These are phyloP conservation scores for Drosophila picticornis DNA, from an alignment of 2,888 invertebrate genomes.

Conservation along the genomic window DNA sequence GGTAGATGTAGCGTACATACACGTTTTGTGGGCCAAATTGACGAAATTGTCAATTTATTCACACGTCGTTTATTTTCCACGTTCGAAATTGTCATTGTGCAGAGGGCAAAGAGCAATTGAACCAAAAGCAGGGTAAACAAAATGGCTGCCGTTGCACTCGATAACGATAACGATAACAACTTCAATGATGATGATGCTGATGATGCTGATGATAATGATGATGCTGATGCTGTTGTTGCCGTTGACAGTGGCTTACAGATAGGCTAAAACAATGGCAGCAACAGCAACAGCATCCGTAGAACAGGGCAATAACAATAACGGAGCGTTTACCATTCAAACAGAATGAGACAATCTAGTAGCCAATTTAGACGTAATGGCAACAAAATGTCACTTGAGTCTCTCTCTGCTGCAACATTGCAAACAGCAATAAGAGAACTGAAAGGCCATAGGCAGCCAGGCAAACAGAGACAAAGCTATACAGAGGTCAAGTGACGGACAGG, in stretches of 20 bases:
- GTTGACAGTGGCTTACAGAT: slow-evolving; percentile 37
- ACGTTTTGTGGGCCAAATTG: slow-evolving; percentile 28
- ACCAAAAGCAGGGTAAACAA: slow-evolving; percentile 5
- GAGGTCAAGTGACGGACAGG: neutral
- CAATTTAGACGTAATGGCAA: slow-evolving; percentile 76
- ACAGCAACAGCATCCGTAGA: slow-evolving; percentile 15
- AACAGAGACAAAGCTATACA: slow-evolving; percentile 5
- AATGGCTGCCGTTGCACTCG: slow-evolving; percentile 44
- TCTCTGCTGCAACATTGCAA: slow-evolving; percentile 44
- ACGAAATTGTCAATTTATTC: slow-evolving; percentile 73
- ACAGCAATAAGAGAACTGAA: slow-evolving; percentile 42
- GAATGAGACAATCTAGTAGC: slow-evolving; percentile 70
- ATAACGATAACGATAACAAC: slow-evolving; percentile 31
- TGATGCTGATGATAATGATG: slow-evolving; percentile 21
- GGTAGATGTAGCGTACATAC: slow-evolving; percentile 13
- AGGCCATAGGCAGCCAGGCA: slow-evolving; percentile 19
- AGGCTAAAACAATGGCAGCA: slow-evolving; percentile 28
- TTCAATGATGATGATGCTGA: slow-evolving; percentile 14
- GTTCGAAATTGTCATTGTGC: slow-evolving; percentile 2
- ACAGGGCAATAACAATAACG: slow-evolving; percentile 70
- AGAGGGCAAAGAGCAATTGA: slow-evolving; percentile 1
- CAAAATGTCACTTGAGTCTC: slow-evolving; percentile 67
- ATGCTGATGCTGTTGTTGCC: slow-evolving; percentile 25
- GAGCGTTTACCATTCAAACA: slow-evolving; percentile 75
- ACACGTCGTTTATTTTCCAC: slow-evolving; percentile 62